A percentile compares a stretch with the other conserved stretches of the same genome.
phyloP scores from a whole-genome alignment of 2,888 invertebrate species.

The Athalia rosae region DNA sequence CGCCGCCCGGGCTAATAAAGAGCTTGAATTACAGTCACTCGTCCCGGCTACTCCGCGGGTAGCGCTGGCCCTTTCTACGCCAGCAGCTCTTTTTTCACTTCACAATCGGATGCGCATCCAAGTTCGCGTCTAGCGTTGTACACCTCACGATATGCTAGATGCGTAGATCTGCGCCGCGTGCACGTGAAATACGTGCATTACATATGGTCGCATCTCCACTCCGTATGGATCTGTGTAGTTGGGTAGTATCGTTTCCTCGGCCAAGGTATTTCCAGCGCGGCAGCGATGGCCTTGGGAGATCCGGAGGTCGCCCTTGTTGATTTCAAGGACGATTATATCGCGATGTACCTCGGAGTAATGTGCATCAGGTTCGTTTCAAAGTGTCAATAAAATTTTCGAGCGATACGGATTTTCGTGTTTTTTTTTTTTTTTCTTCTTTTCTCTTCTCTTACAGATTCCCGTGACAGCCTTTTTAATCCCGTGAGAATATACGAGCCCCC shows the following conservation, averaged over 20 bases:
- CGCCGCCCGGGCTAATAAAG: slow-evolving; percentile 61
- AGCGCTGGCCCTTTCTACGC: neutral
- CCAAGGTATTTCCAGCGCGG: slow-evolving; percentile 42
- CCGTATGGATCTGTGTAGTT: neutral
- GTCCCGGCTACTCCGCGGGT: slow-evolving; percentile 44
- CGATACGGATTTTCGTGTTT: neutral
- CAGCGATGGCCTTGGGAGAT: slow-evolving; percentile 68
- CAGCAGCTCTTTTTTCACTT: neutral
- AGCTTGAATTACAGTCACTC: slow-evolving; percentile 61
- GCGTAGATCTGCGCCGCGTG: neutral
- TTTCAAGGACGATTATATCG: slow-evolving; percentile 59
- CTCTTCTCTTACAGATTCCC: too few relatives aligned
- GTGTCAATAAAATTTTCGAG: slow-evolving; percentile 29
- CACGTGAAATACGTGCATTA: slow-evolving; percentile 29
- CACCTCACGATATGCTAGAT: neutral
- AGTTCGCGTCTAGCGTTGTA: slow-evolving; percentile 15
- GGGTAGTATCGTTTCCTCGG: slow-evolving; percentile 17
- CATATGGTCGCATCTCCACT: neutral
- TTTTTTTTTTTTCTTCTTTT: too few relatives aligned
- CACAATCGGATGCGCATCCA: neutral
- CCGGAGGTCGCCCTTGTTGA: slow-evolving; percentile 65
- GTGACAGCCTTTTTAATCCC: too few relatives aligned
- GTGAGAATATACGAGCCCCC: too few relatives aligned
- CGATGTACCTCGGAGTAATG: slow-evolving; percentile 51
- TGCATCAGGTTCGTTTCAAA: slow-evolving; percentile 57